Conservation (phyloP, 2,888 invertebrate species). For the Macrophya alboannulata region DNA sequence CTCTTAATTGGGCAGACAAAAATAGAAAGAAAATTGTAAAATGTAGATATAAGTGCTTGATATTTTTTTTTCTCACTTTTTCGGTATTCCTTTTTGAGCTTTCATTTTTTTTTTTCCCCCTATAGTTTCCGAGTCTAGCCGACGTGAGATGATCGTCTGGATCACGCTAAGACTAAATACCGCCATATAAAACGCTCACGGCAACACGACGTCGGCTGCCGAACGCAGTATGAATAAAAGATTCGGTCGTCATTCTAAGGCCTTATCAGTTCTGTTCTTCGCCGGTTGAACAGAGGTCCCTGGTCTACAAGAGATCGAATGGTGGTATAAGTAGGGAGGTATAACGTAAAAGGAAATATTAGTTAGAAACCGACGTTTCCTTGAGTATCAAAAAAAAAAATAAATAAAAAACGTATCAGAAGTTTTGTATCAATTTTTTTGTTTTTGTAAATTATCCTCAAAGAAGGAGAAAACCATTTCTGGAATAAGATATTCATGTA, state of each 20-base stretch:
- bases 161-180: constrained; percentile 50
- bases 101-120: background rate
- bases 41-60: background rate
- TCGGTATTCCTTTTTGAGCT: background rate
- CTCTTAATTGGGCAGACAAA: background rate
- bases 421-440: no score
- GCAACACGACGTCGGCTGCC: constrained; percentile 44
- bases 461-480: background rate
- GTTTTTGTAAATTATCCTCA: no score
- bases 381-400: background rate
- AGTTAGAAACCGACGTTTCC: constrained; percentile 41
- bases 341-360: constrained; percentile 42
- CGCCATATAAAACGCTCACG: constrained; percentile 42
- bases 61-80: background rate
- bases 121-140: background rate
- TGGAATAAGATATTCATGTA: no score
- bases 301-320: constrained; percentile 3
- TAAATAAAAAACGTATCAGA: background rate
- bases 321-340: background rate
- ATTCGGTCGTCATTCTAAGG: constrained; percentile 50
- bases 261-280: constrained; percentile 52
- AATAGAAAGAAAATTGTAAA: background rate
- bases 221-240: constrained; percentile 55
- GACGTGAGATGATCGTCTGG: background rate
- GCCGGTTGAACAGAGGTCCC: constrained; percentile 1